Evolutionary conservation across 1,140 invertebrate genomes (phyloP).

Genomic region (Ylistrum balloti): DNA sequence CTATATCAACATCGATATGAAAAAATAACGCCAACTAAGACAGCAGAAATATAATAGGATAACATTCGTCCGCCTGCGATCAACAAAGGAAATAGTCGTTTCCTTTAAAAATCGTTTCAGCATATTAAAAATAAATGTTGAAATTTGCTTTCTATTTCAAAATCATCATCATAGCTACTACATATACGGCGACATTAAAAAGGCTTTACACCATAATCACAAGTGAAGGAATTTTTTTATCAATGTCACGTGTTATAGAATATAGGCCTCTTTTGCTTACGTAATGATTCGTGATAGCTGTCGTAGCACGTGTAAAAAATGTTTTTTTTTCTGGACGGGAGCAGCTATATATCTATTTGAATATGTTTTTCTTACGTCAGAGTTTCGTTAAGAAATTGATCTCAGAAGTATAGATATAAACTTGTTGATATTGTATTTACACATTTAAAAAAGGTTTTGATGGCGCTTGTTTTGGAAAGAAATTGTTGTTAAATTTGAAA

Average conservation of each 20-base stretch:
- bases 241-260: background rate
- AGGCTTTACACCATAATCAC: background rate
- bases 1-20: background rate
- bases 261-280: background rate
- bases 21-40: too few relatives aligned
- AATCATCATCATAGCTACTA: background rate
- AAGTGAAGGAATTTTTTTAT: background rate
- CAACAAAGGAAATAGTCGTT: background rate
- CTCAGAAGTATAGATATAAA: background rate
- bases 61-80: background rate
- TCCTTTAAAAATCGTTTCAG: background rate
- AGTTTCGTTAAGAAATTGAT: background rate
- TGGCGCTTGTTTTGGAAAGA: background rate
- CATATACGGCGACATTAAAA: background rate
- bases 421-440: background rate
- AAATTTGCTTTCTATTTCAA: background rate
- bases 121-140: background rate
- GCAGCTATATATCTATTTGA: background rate
- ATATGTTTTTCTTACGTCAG: background rate
- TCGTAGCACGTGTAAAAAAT: background rate
- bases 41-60: too few relatives aligned
- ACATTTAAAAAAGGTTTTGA: background rate
- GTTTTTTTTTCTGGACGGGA: constrained; percentile 33
- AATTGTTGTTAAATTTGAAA: background rate
- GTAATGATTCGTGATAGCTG: background rate